Evolutionary conservation across 2,888 invertebrate species (phyloP).

Genomic region (Nomada goodeniana): DNA sequence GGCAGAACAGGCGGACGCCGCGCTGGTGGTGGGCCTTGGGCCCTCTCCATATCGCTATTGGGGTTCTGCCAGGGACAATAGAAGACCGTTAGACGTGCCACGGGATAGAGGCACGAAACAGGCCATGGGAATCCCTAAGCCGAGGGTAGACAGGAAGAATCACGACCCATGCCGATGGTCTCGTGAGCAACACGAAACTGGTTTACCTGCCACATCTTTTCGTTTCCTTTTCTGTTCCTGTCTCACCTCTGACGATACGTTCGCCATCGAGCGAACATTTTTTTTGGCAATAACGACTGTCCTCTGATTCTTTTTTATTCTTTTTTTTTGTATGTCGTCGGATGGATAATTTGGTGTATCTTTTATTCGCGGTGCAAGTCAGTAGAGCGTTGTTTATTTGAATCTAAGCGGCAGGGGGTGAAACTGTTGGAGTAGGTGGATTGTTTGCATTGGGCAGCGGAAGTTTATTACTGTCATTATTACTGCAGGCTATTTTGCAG

Average conservation of each 20-base stretch:
- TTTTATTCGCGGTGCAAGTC: not conserved
- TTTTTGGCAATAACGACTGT: slow-evolving; percentile 2
- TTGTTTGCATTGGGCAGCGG: too few relatives aligned
- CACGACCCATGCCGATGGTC: slow-evolving; percentile 58
- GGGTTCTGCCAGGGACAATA: slow-evolving; percentile 62
- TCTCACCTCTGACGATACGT: slow-evolving; percentile 23
- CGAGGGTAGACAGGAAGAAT: slow-evolving; percentile 61
- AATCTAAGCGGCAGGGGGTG: too few relatives aligned
- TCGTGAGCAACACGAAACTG: slow-evolving; percentile 62
- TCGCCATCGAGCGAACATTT: slow-evolving; percentile 9
- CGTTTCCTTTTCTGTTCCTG: slow-evolving; percentile 57
- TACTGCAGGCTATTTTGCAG: too few relatives aligned
- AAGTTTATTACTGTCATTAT: too few relatives aligned
- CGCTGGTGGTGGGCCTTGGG: slow-evolving; percentile 38
- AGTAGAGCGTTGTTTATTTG: too few relatives aligned
- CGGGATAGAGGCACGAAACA: slow-evolving; percentile 46
- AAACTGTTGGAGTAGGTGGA: too few relatives aligned
- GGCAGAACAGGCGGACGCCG: slow-evolving; percentile 42
- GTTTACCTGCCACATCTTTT: slow-evolving; percentile 68
- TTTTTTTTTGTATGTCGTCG: not conserved
- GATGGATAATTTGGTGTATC: not conserved
- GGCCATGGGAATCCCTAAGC: slow-evolving; percentile 68
- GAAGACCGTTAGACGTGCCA: slow-evolving; percentile 69
- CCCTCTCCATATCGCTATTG: slow-evolving; percentile 62
- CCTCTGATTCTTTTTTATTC: not conserved